A percentile compares a stretch with the other conserved stretches of the same genome.
phyloP scores from a whole-genome alignment of 2,888 invertebrate genomes.

The Hemaris fuciformis region DNA sequence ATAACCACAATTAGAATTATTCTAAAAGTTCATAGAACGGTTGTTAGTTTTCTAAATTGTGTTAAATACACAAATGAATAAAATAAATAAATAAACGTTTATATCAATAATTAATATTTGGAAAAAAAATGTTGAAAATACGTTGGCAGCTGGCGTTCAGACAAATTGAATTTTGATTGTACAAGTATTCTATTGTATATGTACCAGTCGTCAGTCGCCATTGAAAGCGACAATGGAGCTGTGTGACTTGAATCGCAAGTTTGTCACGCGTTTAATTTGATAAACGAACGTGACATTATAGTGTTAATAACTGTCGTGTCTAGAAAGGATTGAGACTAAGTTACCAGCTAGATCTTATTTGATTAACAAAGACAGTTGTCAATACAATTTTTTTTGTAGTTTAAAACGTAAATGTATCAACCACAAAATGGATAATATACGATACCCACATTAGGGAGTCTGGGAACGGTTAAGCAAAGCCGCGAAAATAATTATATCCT shows the following conservation, averaged over 20 bases:
- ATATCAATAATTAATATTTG: not conserved
- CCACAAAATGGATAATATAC: too few relatives aligned
- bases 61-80: too few relatives aligned
- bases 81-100: not conserved
- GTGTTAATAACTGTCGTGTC: conserved; percentile 17
- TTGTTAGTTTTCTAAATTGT: too few relatives aligned
- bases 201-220: conserved; percentile 22
- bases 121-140: not conserved
- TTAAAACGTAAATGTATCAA: too few relatives aligned
- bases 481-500: too few relatives aligned
- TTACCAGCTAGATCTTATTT: not conserved
- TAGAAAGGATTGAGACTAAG: not conserved
- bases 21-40: too few relatives aligned
- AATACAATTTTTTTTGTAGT: too few relatives aligned
- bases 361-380: not conserved
- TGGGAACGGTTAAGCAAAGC: too few relatives aligned
- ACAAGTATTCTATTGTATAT: not conserved
- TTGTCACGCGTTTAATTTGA: conserved; percentile 10
- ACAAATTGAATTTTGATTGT: conserved; percentile 5
- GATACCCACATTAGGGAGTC: too few relatives aligned
- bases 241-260: conserved; percentile 48
- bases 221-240: conserved; percentile 58
- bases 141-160: not conserved
- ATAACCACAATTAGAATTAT: too few relatives aligned
- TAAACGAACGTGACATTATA: conserved; percentile 13